Evolutionary conservation across 1,140 invertebrate species (phyloP).

Genomic region (Andricus grossulariae): DNA sequence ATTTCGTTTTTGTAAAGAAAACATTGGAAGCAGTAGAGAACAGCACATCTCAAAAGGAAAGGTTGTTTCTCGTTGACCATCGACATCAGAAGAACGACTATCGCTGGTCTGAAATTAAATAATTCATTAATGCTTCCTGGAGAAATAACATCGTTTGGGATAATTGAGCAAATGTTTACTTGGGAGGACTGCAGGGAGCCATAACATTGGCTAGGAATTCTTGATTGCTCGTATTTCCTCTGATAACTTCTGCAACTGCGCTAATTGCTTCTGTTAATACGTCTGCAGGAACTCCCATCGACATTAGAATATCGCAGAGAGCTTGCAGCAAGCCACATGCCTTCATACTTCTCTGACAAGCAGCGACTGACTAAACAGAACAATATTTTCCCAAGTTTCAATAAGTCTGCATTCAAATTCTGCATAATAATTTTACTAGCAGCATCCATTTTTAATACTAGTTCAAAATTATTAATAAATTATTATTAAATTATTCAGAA

Average conservation of each 20-base stretch:
- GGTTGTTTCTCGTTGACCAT: conserved; percentile 99
- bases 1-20: conserved; percentile 95
- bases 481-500: too few relatives aligned
- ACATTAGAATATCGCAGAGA: conserved; percentile 94
- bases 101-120: conserved; percentile 82
- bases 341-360: conserved; percentile 93
- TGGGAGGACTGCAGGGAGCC: conserved; percentile 93
- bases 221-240: conserved; percentile 94
- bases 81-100: conserved; percentile 96
- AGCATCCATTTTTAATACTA: too few relatives aligned
- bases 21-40: conserved; percentile 98
- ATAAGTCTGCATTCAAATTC: too few relatives aligned
- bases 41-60: conserved; percentile 92
- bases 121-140: not conserved
- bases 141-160: not conserved
- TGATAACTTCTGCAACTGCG: conserved; percentile 95
- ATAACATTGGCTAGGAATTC: conserved; percentile 93
- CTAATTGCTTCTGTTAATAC: conserved; percentile 97
- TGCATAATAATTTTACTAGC: too few relatives aligned
- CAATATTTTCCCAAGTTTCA: not conserved
- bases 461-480: too few relatives aligned
- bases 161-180: conserved; percentile 71
- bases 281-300: conserved; percentile 96
- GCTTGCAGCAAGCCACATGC: conserved; percentile 88
- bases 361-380: conserved; percentile 73